A percentile compares a stretch with the other conserved stretches of the same genome.
phyloP scores from a whole-genome alignment of 2,888 invertebrate genomes.

The Tigriopus californicus region DNA sequence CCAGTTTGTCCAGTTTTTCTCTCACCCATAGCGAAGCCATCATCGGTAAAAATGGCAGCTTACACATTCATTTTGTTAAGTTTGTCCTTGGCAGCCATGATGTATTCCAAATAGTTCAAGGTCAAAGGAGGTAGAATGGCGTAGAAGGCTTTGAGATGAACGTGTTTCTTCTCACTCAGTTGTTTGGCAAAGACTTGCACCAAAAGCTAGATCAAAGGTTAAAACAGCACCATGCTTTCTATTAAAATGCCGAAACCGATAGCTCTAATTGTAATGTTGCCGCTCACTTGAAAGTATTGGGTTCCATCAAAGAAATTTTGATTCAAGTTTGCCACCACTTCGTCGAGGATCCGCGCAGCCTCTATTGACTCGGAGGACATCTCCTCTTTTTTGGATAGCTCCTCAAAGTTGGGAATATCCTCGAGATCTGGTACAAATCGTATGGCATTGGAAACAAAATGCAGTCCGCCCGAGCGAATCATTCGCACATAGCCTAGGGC shows the following conservation, averaged over 20 bases:
- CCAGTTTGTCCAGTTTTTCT: slow-evolving; percentile 21
- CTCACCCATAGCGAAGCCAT: slow-evolving; percentile 94
- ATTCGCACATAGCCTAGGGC: slow-evolving; percentile 89
- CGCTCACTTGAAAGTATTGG: slow-evolving; percentile 52
- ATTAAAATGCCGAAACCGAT: too few species aligned
- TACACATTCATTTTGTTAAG: slow-evolving; percentile 71
- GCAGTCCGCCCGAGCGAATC: slow-evolving; percentile 77
- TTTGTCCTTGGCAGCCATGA: slow-evolving; percentile 74
- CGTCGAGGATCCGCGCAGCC: slow-evolving; percentile 52
- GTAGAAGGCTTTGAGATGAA: slow-evolving; percentile 77
- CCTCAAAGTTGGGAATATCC: slow-evolving; percentile 38
- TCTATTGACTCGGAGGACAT: slow-evolving; percentile 40
- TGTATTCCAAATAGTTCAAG: slow-evolving; percentile 82
- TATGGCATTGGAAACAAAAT: slow-evolving; percentile 75
- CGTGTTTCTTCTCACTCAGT: slow-evolving; percentile 63
- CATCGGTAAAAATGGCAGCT: slow-evolving; percentile 84
- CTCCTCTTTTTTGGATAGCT: slow-evolving; percentile 39
- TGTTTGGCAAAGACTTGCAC: slow-evolving; percentile 81
- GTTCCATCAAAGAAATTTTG: slow-evolving; percentile 70
- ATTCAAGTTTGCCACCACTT: slow-evolving; percentile 53
- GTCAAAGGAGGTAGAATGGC: slow-evolving; percentile 82
- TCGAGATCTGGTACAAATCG: slow-evolving; percentile 68
- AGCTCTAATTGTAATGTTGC: not conserved
- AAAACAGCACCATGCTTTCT: too few species aligned
- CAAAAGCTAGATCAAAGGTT: slow-evolving; percentile 39